Base-by-base conservation (phyloP, 2,888 invertebrate species). In the Eutolmus rufibarbis region DNA sequence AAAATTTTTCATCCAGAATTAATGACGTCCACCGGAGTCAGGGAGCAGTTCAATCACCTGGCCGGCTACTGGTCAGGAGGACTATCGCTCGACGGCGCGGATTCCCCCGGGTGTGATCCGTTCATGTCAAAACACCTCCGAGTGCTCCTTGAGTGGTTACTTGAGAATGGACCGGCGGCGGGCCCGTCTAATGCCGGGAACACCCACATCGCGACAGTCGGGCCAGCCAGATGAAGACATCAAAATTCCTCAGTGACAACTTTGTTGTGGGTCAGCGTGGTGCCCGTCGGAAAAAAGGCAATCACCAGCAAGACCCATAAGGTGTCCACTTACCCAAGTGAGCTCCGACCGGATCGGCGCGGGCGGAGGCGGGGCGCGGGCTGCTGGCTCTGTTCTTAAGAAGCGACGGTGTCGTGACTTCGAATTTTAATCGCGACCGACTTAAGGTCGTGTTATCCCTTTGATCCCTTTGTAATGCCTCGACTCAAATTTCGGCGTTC, bases 81-180 rank as follows among this genome's bases (percentile, higher is more conserved):
- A 79, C 57, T 56, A 66, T 82, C 82, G 37, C 28, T 23, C 82
- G 37, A 19, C 8, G 43, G 34, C 8, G 43, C 74, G 74, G 14
- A 46, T 74, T 87, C 88, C 77, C 88, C 66, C 78, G 88, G 88
- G 88, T 88, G 88, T 88, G 88, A 88, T 88, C 86, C 43, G 86
- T 88, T 43, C 86, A 88, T 87, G 86, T 88, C 82, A 86, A 88
- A 88, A 87, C 87, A 86, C 74, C 84, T 78, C 57, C 86, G 40
- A 85, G 85, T 19, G 86, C 57, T 78, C 34, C 78, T 79, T 79
- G 86, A 86, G 86, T 86, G 78, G 78, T 86, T 19, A 78, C 86
- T 79, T 86, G 40, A 79, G 78, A 86, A 86, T 66, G 57, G 79
- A 86, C 56, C 37, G 86, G 3, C 28, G 37, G 37, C 43, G 43